A percentile compares a stretch with the other conserved stretches of the same genome.
phyloP scores from a whole-genome alignment of 1,140 invertebrate genomes.

The Lamellibrachia luymesi region DNA sequence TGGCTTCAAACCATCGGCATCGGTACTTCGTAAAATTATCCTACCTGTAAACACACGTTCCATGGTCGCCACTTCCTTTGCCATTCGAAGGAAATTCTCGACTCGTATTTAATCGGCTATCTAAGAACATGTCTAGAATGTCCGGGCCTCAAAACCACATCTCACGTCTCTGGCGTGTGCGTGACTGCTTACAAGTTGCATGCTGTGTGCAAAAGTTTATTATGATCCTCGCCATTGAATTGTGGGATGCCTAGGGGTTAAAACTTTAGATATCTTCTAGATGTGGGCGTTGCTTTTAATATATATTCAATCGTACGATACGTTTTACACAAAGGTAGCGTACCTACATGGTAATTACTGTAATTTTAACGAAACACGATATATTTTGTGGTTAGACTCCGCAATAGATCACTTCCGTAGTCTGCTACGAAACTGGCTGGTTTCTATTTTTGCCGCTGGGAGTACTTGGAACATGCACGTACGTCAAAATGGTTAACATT shows the following conservation, averaged over 20 bases:
- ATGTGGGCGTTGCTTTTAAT: not conserved
- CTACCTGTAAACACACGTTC: not conserved
- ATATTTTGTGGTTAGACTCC: not conserved
- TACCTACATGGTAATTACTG: not conserved
- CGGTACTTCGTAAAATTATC: not conserved
- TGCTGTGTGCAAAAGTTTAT: constrained; percentile 5
- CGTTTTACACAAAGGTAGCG: not conserved
- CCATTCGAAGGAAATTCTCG: not conserved
- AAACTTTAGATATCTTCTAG: not conserved
- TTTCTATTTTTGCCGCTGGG: not conserved
- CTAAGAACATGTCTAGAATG: not conserved
- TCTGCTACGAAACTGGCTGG: not conserved
- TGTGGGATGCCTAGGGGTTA: not conserved
- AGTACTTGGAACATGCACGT: not conserved
- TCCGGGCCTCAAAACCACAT: not conserved
- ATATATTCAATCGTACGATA: not conserved
- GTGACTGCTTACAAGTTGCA: not conserved
- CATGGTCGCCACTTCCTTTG: not conserved
- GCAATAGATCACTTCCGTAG: not conserved
- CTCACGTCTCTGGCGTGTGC: not conserved
- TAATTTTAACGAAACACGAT: not conserved
- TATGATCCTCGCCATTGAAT: not conserved
- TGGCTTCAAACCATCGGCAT: not conserved
- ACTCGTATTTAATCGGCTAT: not conserved
- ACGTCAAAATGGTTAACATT: not conserved